A percentile compares a stretch with the other conserved stretches of the same genome.
These are phyloP conservation scores for Drosophila suboccidentalis DNA, from an alignment of 2,888 invertebrate genomes.

Conservation along the genomic window DNA sequence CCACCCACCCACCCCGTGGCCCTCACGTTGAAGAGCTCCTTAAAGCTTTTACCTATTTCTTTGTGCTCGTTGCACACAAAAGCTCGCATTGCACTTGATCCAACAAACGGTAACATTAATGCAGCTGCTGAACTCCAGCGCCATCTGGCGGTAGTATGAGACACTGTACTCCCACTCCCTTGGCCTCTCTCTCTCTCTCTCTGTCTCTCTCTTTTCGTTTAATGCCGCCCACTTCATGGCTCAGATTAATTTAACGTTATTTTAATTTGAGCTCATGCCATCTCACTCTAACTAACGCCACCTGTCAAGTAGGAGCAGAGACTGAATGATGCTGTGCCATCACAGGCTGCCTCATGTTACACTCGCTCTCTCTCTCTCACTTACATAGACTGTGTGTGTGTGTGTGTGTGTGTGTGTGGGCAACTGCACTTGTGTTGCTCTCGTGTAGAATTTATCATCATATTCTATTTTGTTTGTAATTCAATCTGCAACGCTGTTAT, in stretches of 20 bases:
- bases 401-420: conserved; percentile 10
- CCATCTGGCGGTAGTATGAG: conserved; percentile 20
- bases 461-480: conserved; percentile 82
- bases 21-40: conserved; percentile 1
- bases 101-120: conserved; percentile 16
- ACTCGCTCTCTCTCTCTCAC: conserved; percentile 15
- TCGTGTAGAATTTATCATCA: conserved; percentile 79
- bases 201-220: conserved; percentile 8
- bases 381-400: background rate
- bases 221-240: conserved; percentile 63
- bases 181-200: background rate
- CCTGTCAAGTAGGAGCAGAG: conserved; percentile 42
- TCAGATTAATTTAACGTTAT: conserved; percentile 80
- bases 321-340: conserved; percentile 46
- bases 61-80: conserved; percentile 39
- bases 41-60: conserved; percentile 27
- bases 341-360: conserved; percentile 72
- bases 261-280: conserved; percentile 69
- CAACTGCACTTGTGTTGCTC: conserved; percentile 65
- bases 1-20: background rate
- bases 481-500: conserved; percentile 74
- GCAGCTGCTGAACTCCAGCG: conserved; percentile 36
- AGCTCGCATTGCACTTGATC: conserved; percentile 48
- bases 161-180: background rate
- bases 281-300: conserved; percentile 44